A percentile compares a stretch with the other conserved stretches of the same genome.
phyloP scores from a whole-genome alignment of 2,797 vertebrate species.

The Monodelphis domestica region DNA sequence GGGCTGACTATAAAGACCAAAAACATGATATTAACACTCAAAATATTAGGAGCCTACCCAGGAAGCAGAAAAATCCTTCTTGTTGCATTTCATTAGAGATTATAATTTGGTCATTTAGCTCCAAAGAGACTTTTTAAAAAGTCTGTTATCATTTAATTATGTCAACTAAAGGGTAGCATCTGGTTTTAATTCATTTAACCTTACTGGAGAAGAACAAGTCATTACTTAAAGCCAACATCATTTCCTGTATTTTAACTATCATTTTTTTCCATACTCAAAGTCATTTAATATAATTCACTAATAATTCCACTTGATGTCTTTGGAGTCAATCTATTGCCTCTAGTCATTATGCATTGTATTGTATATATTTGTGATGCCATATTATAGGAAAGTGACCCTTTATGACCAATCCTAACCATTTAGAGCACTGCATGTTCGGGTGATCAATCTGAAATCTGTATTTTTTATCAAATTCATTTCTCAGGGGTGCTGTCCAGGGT shows the following conservation, averaged over 20 bases:
- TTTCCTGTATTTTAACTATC: constrained; percentile 66
- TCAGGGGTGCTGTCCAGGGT: constrained; percentile 26
- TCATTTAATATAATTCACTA: constrained; percentile 65
- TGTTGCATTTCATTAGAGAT: constrained; percentile 26
- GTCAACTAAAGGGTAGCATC: constrained; percentile 48
- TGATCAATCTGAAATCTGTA: constrained; percentile 37
- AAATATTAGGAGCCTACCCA: not conserved
- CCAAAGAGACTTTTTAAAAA: constrained; percentile 38
- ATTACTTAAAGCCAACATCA: constrained; percentile 66
- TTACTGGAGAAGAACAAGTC: constrained; percentile 66
- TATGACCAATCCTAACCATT: constrained; percentile 25
- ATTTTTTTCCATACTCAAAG: constrained; percentile 61
- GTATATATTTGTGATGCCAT: constrained; percentile 45
- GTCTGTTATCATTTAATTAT: constrained; percentile 60
- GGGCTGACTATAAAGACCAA: not conserved
- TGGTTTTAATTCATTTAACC: constrained; percentile 69
- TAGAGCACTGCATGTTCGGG: not conserved
- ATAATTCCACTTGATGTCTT: constrained; percentile 58
- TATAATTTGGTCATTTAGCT: constrained; percentile 50
- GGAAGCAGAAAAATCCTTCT: not conserved
- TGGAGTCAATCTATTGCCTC: constrained; percentile 58
- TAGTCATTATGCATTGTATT: constrained; percentile 33
- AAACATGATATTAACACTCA: not conserved
- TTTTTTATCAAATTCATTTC: constrained; percentile 25
- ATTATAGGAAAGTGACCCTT: constrained; percentile 20